Conservation (phyloP, 2,888 invertebrate genomes). For the Troides oblongomaculatus region DNA sequence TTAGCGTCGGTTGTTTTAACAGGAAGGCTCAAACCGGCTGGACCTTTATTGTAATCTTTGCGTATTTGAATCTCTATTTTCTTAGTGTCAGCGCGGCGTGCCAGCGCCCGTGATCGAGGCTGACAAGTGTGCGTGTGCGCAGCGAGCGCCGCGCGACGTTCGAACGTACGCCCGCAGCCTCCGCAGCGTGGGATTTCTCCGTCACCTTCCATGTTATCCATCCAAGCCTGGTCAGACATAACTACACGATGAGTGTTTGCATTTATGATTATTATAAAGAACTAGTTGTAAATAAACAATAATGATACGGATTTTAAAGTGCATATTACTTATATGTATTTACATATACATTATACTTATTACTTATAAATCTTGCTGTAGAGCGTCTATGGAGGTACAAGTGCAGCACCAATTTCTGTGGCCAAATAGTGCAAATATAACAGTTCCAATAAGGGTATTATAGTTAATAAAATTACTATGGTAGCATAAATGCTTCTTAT, state of each 20-base stretch:
- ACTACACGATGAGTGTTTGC: neutral
- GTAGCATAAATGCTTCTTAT: no score
- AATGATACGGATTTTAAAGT: no score
- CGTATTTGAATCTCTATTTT: conserved; percentile 71
- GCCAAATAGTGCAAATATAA: no score
- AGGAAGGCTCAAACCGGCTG: conserved; percentile 35
- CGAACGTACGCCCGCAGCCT: conserved; percentile 86
- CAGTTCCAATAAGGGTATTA: no score
- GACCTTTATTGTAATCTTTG: conserved; percentile 68
- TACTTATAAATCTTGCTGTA: no score
- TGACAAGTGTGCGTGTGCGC: conserved; percentile 86
- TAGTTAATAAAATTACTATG: no score
- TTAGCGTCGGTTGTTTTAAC: conserved; percentile 29
- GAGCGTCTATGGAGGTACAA: no score
- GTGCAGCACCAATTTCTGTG: no score
- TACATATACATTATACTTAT: no score
- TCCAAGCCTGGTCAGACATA: conserved; percentile 72
- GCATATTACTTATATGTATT: no score
- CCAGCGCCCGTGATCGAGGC: conserved; percentile 65
- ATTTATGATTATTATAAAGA: neutral
- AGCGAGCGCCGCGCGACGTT: conserved; percentile 85
- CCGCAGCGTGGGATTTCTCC: conserved; percentile 82
- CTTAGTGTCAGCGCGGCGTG: conserved; percentile 49
- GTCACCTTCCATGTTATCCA: conserved; percentile 83
- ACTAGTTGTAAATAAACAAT: no score